A percentile compares a stretch with the other conserved stretches of the same genome.
phyloP scores from a whole-genome alignment of 1,140 invertebrate genomes.

The Heterodera carotae region DNA sequence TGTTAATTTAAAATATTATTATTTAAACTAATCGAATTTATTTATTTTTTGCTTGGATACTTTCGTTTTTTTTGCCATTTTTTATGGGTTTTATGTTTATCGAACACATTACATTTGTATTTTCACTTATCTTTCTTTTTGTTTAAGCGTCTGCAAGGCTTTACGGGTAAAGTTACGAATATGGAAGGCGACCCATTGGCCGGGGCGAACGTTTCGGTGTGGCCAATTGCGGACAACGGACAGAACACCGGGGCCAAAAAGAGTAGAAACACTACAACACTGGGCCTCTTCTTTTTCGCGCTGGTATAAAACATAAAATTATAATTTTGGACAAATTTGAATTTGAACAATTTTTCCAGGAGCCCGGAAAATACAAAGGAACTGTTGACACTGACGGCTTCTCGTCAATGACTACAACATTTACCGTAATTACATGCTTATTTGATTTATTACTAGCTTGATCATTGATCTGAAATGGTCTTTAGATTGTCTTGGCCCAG shows the following conservation, averaged over 20 bases:
- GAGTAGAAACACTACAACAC: slow-evolving; percentile 24
- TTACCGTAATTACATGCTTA: slow-evolving; percentile 21
- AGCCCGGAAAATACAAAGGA: slow-evolving; percentile 47
- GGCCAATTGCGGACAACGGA: not conserved
- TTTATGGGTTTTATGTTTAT: no score
- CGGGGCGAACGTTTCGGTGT: slow-evolving; percentile 37
- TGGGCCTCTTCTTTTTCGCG: slow-evolving; percentile 49
- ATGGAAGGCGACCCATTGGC: slow-evolving; percentile 34
- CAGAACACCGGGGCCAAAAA: slow-evolving; percentile 11
- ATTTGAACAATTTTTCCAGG: no score
- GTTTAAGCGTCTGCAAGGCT: slow-evolving; percentile 55
- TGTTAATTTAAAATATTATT: slow-evolving; percentile 10
- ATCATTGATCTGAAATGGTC: no score
- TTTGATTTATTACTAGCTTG: no score
- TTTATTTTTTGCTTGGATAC: no score
- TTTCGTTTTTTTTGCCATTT: no score
- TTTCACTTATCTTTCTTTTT: no score
- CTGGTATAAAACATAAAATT: not conserved
- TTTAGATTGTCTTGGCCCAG: slow-evolving; percentile 22
- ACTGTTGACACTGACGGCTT: slow-evolving; percentile 31
- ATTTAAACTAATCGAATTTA: no score
- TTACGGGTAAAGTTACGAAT: slow-evolving; percentile 52
- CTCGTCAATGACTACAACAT: slow-evolving; percentile 32
- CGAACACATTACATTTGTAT: no score
- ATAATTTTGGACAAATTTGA: not conserved